Evolutionary conservation across 30 jellyfish, hydroid and myxozoan species (phyloP), one percentile per base, ranked within the genome.

Genomic region (Cassiopea xamachana): DNA sequence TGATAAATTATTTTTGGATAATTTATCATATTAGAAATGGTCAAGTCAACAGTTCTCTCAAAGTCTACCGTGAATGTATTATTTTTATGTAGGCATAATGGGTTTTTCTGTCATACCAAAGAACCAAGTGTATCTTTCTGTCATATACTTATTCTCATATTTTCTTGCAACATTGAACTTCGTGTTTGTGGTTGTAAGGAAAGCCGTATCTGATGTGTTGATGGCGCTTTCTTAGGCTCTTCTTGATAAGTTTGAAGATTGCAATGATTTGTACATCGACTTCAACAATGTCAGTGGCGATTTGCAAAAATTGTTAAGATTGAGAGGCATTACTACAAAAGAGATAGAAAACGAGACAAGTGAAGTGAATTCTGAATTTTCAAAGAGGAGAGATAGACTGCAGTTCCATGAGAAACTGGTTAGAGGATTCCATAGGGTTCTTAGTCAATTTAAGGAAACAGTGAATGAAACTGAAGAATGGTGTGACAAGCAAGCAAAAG

Each of bases 401-500:
- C 74, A 60, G 49, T 80, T 80, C 49, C 91, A 86, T 43, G 64
- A 85, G 61, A 85, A 87, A 47, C 43, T 68, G 78, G 78, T 87
- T 51, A 98, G 83, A 55, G 89, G 85, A 48, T 75, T 77, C 59
- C 81, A 93, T 39, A 95, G 96, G 14, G 93, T 76, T 62, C 81
- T 90, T 18, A 77, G 68, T 10, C 96, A 89, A 51, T 95, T 84
- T 75, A 87, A 49, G 46, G 46, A 69, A 39, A 86, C 89, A 17
- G 58, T 73, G 1, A 83, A 75, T 55, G 94, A 87, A 7, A 85
- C 71, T 2, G 90, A 80, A 49, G 85, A 73, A 1, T 91, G 99
- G 99, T 68, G 91, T 58, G 95, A 81, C 1, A 87, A 72, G 50
- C 79, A 96, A 60, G 58, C 89, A 62, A 67, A 95, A 46, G 93